Conservation (phyloP, 2,888 invertebrate genomes). For the Tryphoninae sp. region DNA sequence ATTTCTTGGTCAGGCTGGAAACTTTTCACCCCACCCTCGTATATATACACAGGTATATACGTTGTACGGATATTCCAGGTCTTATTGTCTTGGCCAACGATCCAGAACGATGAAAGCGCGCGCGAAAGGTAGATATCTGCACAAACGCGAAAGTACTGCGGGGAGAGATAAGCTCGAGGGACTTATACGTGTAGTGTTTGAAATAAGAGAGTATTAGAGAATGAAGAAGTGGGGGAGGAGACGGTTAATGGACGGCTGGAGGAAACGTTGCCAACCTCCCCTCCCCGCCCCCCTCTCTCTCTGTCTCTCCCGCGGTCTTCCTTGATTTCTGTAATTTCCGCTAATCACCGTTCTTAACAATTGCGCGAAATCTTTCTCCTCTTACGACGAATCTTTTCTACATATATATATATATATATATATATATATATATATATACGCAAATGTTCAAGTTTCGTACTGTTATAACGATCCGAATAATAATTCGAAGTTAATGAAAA, state of each 20-base stretch:
- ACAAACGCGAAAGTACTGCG: not conserved
- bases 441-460: not conserved
- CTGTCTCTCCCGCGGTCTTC: constrained; percentile 44
- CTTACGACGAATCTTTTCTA: not conserved
- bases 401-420: not conserved
- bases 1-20: too few species aligned
- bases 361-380: constrained; percentile 66
- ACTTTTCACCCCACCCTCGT: too few species aligned
- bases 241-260: constrained; percentile 44
- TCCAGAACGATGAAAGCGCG: constrained; percentile 47
- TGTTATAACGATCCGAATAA: not conserved
- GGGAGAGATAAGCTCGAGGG: constrained; percentile 18
- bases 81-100: constrained; percentile 26
- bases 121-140: constrained; percentile 7
- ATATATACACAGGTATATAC: not conserved
- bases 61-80: constrained; percentile 8
- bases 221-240: constrained; percentile 35
- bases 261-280: constrained; percentile 47
- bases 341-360: constrained; percentile 65
- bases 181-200: constrained; percentile 8
- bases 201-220: constrained; percentile 36
- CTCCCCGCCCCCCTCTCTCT: constrained; percentile 41
- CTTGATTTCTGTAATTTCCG: constrained; percentile 68
- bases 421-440: not conserved
- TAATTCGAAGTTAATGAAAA: not conserved